A percentile compares a stretch with the other conserved stretches of the same genome.
These are phyloP conservation scores for Strigamia crassipes DNA, from an alignment of 2,888 invertebrate species.

Conservation along the genomic window DNA sequence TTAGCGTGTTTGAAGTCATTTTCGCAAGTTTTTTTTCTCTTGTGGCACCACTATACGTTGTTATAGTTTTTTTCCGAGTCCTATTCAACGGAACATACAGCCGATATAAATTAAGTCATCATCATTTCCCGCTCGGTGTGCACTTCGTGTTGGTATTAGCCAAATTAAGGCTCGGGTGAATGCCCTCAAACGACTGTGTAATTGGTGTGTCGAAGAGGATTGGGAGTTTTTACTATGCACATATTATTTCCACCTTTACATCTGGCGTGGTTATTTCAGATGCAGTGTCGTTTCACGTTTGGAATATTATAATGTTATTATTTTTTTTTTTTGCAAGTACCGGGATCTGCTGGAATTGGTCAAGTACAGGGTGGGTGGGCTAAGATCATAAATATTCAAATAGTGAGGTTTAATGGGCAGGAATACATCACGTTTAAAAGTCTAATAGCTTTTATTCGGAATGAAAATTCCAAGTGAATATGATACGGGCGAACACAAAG, in stretches of 20 bases:
- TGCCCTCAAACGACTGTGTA: conserved; percentile 40
- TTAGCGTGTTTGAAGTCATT: conserved; percentile 14
- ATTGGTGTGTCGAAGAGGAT: conserved; percentile 39
- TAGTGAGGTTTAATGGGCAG: not conserved
- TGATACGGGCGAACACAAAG: not conserved
- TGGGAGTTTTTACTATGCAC: conserved; percentile 35
- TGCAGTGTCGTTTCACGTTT: not conserved
- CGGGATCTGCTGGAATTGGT: not conserved
- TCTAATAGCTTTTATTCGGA: not conserved
- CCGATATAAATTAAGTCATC: conserved; percentile 40
- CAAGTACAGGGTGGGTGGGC: not conserved
- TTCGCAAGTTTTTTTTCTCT: not conserved
- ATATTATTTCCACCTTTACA: conserved; percentile 13
- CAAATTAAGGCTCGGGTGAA: conserved; percentile 34
- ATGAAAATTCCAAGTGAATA: not conserved
- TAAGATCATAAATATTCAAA: conserved; percentile 14
- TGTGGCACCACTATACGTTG: not conserved
- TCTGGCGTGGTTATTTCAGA: not conserved
- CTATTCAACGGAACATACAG: not conserved
- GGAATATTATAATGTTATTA: not conserved
- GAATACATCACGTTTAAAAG: not conserved
- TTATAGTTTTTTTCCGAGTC: conserved; percentile 22
- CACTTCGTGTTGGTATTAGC: conserved; percentile 35
- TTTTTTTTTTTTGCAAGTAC: not conserved
- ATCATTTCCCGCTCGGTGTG: conserved; percentile 38